phyloP scores from a whole-genome alignment of 37 sponge, comb jelly and placozoan species.

The Petrosia ficiformis region DNA sequence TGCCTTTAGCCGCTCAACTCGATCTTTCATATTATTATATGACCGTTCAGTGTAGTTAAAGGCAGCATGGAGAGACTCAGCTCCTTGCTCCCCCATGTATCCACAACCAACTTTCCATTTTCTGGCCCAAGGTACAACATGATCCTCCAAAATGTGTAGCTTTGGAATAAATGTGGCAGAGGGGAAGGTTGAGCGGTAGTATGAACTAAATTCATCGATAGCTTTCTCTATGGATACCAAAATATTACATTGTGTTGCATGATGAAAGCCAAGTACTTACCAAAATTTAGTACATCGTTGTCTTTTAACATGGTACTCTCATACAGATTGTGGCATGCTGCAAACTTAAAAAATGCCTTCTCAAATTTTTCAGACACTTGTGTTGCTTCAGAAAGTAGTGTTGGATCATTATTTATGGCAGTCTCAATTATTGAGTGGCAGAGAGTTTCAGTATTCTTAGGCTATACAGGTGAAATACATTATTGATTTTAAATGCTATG shows the following conservation, averaged over 20 bases:
- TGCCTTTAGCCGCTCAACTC: neutral
- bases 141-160: conserved; percentile 18
- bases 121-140: conserved; percentile 21
- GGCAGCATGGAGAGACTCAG: conserved; percentile 12
- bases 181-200: neutral
- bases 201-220: neutral
- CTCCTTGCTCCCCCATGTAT: conserved; percentile 25
- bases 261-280: neutral
- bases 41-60: neutral
- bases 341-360: neutral
- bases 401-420: neutral
- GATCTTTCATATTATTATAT: conserved; percentile 3
- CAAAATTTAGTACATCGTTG: neutral
- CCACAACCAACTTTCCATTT: conserved; percentile 17
- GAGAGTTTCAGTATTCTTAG: neutral
- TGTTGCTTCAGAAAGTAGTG: neutral
- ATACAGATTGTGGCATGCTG: neutral
- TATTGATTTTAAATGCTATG: neutral
- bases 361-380: neutral
- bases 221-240: neutral
- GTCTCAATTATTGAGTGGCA: neutral
- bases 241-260: neutral
- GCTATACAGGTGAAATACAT: neutral
- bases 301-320: neutral
- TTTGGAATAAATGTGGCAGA: neutral